Evolutionary conservation across 2,113 vertebrate genomes (phyloP), one percentile per base, ranked within the genome.

Genomic region (Piaya cayana): DNA sequence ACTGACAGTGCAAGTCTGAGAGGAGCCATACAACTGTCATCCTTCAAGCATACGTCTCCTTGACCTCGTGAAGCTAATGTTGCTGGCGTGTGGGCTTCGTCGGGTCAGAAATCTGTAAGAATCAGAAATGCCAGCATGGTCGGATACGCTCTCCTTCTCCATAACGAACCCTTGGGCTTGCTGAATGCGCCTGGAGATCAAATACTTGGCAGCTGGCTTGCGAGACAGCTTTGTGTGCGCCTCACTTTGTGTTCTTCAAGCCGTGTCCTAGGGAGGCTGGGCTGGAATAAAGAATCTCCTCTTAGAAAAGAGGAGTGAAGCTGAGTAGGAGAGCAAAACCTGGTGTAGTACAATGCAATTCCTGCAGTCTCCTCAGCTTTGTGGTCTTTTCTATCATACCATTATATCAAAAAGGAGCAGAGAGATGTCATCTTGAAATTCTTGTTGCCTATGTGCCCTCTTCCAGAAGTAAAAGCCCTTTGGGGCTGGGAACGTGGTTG

Each of bases 11-110:
- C 1, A 11, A 49, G 36, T 17, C 76, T 47, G 88, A 92, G 80
- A 71, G 88, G 77, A 92, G 83, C 80, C 60, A 1, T 10, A 15
- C 47, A 8, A 62, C 75, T 36, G 87, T 42, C 78, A 71, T 45
- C 93, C 90, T 62, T 85, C 70, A 32, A 65, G 71, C 85, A 82
- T 21, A 58, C 21, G 21, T 87, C 87, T 95, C 90, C 92, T 74
- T 70, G 82, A 86, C 92, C 95, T 90, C 21, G 4, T 6, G 32
- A 85, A 36, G 65, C 58, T 8, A 30, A 65, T 26, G 56, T 11
- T 62, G 78, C 34, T 63, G 74, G 9, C 2, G 25, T 7, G 50
- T 34, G 39, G 77, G 91, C 8, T 11, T 5, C 27, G 2, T 17
- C 4, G 39, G 75, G 84, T 69, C 81, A 71, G 77, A 14, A 92